Evolutionary conservation across 2,888 invertebrate species (phyloP), one percentile per base, ranked within the genome.

Genomic region (Marronus borbonicus): DNA sequence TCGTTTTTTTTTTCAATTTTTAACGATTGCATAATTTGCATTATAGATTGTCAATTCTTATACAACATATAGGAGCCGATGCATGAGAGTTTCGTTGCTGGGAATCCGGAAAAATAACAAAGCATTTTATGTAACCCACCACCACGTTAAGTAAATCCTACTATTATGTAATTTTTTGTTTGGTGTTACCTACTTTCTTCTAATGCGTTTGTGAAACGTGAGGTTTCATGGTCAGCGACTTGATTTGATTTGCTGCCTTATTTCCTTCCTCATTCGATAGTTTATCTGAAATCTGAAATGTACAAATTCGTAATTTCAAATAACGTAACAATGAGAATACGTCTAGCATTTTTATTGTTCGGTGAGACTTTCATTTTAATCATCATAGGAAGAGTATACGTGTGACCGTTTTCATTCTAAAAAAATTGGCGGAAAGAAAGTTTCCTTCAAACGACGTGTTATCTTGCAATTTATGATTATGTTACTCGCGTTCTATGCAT

Each of bases 271-370:
- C n/a, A 31, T 62, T 24, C 62, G 62, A 14, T 62, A 31, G 8
- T n/a, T 62, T 62, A 62, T 62, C 62, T 62, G 31, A 62, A 62
- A 62, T 62, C 62, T 14, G 62, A 60, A 31, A 10, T 31, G 62
- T 31, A n/a, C 28, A 31, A 31, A 31, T 62, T 62, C 24, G 62
- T 14, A 62, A 62, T 28, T 24, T 62, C 10, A 17, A 28, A 31
- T 31, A 31, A 62, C 62, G 62, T 31, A 62, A 62, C 62, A 62
- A 62, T 62, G 24, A 1, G 62, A 62, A 62, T 62, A 31, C 62
- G 62, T 14, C 24, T 62, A 62, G 62, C 28, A 62, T 62, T 62
- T 62, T 31, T 62, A 62, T 62, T 62, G 28, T 62, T 28, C 2
- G 31, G 0, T 14, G 62, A 31, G 31, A 31, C 62, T 62, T 62